Conservation (phyloP, 2,888 invertebrate species). For the Rhagophthalmus giganteus region DNA sequence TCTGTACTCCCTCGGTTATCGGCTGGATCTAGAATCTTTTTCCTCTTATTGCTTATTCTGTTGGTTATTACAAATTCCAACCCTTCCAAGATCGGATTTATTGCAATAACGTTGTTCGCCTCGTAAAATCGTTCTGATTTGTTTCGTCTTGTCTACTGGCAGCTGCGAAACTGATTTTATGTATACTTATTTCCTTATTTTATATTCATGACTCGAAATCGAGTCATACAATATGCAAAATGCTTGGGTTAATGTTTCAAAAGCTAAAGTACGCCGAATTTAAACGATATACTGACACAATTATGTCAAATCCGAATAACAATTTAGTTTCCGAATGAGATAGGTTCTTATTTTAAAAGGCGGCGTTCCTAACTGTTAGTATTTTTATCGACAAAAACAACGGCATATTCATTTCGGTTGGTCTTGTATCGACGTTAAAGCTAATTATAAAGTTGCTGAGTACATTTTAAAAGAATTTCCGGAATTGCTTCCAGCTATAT, state of each 20-base stretch:
- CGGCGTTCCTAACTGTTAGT: not conserved
- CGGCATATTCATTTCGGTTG: not conserved
- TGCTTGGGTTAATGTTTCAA: constrained; percentile 23
- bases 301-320: too few species aligned
- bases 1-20: constrained; percentile 30
- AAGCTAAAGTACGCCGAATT: constrained; percentile 5
- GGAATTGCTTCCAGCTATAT: constrained; percentile 14
- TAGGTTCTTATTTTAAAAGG: not conserved
- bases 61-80: constrained; percentile 52
- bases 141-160: constrained; percentile 41
- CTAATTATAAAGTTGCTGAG: constrained; percentile 18
- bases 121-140: constrained; percentile 43
- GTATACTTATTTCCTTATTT: constrained; percentile 31
- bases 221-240: constrained; percentile 31
- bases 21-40: constrained; percentile 37
- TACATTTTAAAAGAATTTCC: constrained; percentile 12
- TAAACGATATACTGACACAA: not conserved
- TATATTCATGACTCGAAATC: constrained; percentile 26
- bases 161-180: constrained; percentile 32
- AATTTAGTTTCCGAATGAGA: not conserved
- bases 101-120: constrained; percentile 47
- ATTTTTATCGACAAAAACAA: constrained; percentile 3
- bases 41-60: constrained; percentile 48
- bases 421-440: constrained; percentile 9
- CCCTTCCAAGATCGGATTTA: constrained; percentile 48